Evolutionary conservation across 1,140 invertebrate genomes (phyloP), one percentile per base, ranked within the genome.

Genomic region (Drosophila simulans): DNA sequence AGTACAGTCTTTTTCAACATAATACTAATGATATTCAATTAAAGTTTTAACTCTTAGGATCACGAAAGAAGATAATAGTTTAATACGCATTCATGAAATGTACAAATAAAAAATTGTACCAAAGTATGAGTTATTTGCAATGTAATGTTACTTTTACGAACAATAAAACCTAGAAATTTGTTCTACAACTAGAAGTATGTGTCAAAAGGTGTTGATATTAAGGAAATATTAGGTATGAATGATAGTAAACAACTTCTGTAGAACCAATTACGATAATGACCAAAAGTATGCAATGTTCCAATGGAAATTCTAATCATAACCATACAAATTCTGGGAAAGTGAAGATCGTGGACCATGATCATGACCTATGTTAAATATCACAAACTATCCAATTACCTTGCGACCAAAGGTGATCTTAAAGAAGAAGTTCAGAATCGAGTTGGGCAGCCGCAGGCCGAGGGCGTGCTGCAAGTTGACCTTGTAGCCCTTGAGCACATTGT

Each of bases 381-480:
- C 27, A 53, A 66, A 49, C 49, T 34, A 37, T 43, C 20, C 27
- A 63, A 91, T 93, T 93, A 97, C 97, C 95, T 97, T 97, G 83
- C 96, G 95, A 73, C 95, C 95, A 80, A 96, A 96, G n/a, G 95
- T 96, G 78, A 97, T 94, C 93, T 98, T 98, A 93, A 97, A 98
- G 92, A 97, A 95, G 93, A 98, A 96, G 92, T 97, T 98, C 48
- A 98, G 94, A 74, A 98, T 95, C 42, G 95, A 95, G 91, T 97
- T 97, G n/a, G 97, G 97, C 86, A 98, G 94, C 82, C 96, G 95
- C 25, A 96, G 96, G 70, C 97, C 97, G 51, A 98, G 94, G 1
- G 96, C 96, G 90, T 96, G 97, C 92, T 98, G 97, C 60, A 98
- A 94, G 91, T 98, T 97, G 72, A 98, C 94, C 93, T 98, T 97